Evolutionary conservation across 1,140 invertebrate genomes (phyloP).

Genomic region (Harpegnathos saltator): DNA sequence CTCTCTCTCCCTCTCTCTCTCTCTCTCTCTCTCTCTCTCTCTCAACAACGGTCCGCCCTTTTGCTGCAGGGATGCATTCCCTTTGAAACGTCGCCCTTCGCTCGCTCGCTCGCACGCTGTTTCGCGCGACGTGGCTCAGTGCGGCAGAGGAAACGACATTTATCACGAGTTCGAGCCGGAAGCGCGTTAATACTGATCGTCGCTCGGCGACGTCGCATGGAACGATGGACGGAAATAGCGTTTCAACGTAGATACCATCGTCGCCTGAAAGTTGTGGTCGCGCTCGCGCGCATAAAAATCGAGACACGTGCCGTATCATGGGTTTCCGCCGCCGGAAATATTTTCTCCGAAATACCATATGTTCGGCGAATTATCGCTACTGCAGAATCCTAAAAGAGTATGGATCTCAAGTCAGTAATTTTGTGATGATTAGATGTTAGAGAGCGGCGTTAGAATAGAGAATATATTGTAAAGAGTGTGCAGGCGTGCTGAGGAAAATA

Average conservation of each 20-base stretch:
- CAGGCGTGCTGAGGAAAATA: too few relatives aligned
- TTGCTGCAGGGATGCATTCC: constrained; percentile 25
- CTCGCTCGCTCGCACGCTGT: not conserved
- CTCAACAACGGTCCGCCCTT: constrained; percentile 39
- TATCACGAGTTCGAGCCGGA: constrained; percentile 58
- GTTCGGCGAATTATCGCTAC: not conserved
- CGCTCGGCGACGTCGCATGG: not conserved
- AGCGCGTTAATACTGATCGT: constrained; percentile 38
- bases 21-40: too few relatives aligned
- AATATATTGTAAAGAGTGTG: too few relatives aligned
- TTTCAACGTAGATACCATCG: not conserved
- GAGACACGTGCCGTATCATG: constrained; percentile 20
- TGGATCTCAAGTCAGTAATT: too few relatives aligned
- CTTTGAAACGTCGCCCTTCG: constrained; percentile 65
- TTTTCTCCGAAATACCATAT: not conserved
- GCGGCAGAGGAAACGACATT: constrained; percentile 54
- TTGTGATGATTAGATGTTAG: too few relatives aligned
- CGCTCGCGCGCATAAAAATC: constrained; percentile 28
- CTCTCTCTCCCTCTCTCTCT: too few relatives aligned
- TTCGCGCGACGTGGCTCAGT: not conserved
- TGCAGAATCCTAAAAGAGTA: too few relatives aligned
- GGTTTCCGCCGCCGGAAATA: not conserved
- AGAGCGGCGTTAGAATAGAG: too few relatives aligned
- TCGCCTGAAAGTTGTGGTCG: not conserved
- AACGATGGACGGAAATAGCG: constrained; percentile 33